Evolutionary conservation across 2,797 vertebrate genomes (phyloP), one percentile per base, ranked within the genome.

Genomic region (Falco naumanni): DNA sequence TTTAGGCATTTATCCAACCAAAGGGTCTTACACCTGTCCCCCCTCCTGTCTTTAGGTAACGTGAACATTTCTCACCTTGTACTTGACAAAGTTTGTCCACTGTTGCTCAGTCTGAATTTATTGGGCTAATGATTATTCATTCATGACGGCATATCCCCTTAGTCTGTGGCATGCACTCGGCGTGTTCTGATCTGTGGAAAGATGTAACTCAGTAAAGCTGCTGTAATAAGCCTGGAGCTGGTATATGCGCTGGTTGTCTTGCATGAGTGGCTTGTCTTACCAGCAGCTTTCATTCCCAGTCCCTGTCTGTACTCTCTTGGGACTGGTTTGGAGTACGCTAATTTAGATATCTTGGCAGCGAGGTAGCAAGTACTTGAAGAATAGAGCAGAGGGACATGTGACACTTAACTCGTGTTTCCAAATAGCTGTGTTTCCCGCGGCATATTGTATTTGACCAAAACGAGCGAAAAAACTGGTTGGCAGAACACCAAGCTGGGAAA

Each of bases 391-490:
- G 88, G 87, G 96, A 95, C 98, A 98, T 98, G 97, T 98, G 98
- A 98, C 96, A 96, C 64, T 69, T 69, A 77, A 94, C 96, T 98
- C 87, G 84, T 91, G 95, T 98, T 98, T 98, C 97, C 95, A 94
- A 87, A 87, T 90, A 93, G 96, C 96, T 78, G 91, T 91, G 96
- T 97, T 98, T 98, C 98, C 97, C 86, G 92, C 96, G 94, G 97
- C 97, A 98, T 97, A 96, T 94, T 95, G 92, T 98, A 96, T 97
- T 97, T 98, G 94, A 83, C 97, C 96, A 95, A 92, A 97, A 96
- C 61, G 84, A 98, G 97, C 93, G 34, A 64, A 84, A 83, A 95
- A 87, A 92, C 70, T 96, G 43, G 94, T 97, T 98, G 98, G 98
- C 98, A 2, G 97, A 95, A 98, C 97, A 97, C 96, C 96, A 93